Evolutionary conservation across 2,113 vertebrate genomes (phyloP).

Genomic region (Crypturellus undulatus): DNA sequence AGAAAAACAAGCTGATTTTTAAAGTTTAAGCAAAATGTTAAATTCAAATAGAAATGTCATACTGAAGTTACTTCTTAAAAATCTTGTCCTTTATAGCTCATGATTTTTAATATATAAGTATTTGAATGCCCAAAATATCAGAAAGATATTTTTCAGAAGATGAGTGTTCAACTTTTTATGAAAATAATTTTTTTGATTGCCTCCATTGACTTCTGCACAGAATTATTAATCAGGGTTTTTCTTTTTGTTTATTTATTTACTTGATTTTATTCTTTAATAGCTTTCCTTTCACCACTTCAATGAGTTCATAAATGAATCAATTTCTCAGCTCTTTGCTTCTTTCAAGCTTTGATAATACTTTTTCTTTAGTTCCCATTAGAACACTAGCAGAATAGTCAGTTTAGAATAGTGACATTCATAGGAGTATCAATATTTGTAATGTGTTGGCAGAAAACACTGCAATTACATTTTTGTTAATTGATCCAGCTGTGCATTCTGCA

Average conservation of each 20-base stretch:
- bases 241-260: background rate
- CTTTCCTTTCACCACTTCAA: background rate
- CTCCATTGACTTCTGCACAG: background rate
- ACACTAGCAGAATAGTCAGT: background rate
- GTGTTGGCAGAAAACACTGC: background rate
- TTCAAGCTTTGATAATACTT: background rate
- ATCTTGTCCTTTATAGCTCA: background rate
- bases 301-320: background rate
- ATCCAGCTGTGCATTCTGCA: background rate
- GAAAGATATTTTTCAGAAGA: background rate
- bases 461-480: background rate
- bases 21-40: background rate
- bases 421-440: background rate
- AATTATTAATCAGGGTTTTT: background rate
- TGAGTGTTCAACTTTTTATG: background rate
- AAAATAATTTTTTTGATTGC: background rate
- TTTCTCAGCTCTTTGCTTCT: background rate
- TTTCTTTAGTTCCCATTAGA: background rate
- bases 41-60: background rate
- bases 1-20: background rate
- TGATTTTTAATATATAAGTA: background rate
- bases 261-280: background rate
- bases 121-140: background rate
- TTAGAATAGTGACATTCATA: background rate
- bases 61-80: background rate